Evolutionary conservation across 53 echinoderm and acorn worm genomes (phyloP).

Genomic region (Echinarachnius parma): DNA sequence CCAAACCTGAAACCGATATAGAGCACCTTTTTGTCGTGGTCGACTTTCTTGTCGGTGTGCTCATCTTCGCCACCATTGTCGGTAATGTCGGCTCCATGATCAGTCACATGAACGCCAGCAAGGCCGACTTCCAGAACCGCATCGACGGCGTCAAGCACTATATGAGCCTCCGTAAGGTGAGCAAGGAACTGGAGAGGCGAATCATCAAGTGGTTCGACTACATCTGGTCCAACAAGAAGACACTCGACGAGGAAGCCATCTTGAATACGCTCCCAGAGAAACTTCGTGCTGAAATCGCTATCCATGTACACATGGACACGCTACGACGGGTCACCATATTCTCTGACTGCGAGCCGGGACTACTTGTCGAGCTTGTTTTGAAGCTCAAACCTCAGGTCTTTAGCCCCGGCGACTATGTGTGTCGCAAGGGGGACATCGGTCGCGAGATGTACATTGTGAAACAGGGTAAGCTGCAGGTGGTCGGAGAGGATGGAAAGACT

Average conservation of each 20-base stretch:
- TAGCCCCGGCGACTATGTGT: constrained; percentile 92
- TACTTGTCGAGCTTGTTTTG: constrained; percentile 85
- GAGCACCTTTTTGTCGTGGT: constrained; percentile 85
- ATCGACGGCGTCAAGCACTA: constrained; percentile 98
- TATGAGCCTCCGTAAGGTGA: constrained; percentile 88
- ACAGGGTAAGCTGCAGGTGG: constrained; percentile 87
- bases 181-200: constrained; percentile 83
- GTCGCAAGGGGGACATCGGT: constrained; percentile 83
- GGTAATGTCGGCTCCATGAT: constrained; percentile 98
- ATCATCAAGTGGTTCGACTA: constrained; percentile 98
- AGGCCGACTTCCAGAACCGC: constrained; percentile 83
- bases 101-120: constrained; percentile 91
- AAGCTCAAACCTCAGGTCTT: constrained; percentile 95
- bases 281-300: constrained; percentile 93
- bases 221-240: constrained; percentile 96
- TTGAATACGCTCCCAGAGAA: constrained; percentile 87
- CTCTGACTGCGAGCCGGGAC: constrained; percentile 83
- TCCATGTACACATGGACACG: constrained; percentile 90
- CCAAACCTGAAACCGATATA: constrained; percentile 61
- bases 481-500: constrained; percentile 86
- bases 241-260: constrained; percentile 85
- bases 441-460: constrained; percentile 94
- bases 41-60: constrained; percentile 87
- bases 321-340: constrained; percentile 82
- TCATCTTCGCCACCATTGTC: constrained; percentile 94